Base-by-base conservation (phyloP, 2,888 invertebrate genomes). In the Enoplolaimus lenunculus region DNA sequence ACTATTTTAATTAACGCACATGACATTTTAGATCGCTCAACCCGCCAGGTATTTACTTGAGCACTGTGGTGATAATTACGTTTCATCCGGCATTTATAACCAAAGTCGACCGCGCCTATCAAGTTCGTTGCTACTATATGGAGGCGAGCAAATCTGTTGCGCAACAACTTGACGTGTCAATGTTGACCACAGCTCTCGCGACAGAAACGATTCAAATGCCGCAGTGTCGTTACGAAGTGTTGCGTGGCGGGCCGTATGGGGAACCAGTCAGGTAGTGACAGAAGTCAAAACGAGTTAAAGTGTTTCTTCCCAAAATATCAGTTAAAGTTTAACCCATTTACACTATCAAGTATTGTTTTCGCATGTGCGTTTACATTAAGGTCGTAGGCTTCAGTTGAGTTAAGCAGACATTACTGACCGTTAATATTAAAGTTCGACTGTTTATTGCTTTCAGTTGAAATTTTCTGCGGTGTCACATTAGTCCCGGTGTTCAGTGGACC, bases 111-210 rank as follows among this genome's bases (percentile, higher is more conserved):
- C 67, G 67, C 16, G 67, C 67, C 67, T 67, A 67, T 31, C 34
- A 67, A 67, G n/a, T 67, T 28, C 67, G 67, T 35, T 67, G 67
- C 33, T 67, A 34, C 67, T 67, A 67, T 26, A 67, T 67, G 67
- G 67, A 26, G 7, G 67, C 67, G 2, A 35, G 35, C 7, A 67
- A 67, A 29, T 34, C 67, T 7, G 67, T 67, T 35, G 35, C 34
- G 34, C n/a, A 33, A 7, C 34, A 67, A 16, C n/a, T 67, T n/a
- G 67, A 31, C n/a, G 67, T 67, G 7, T 30, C 30, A 26, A 31
- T 30, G 28, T 26, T 67, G 7, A 67, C 67, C 33, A 67, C 67
- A n/a, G 3, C 33, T 2, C 16, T 67, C n/a, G 16, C n/a, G 3
- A 26, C 30, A 26, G 64, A 62, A 33, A 3, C 21, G 7, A 7